Evolutionary conservation across 2,113 vertebrate genomes (phyloP).

Genomic region (Chauna torquata): DNA sequence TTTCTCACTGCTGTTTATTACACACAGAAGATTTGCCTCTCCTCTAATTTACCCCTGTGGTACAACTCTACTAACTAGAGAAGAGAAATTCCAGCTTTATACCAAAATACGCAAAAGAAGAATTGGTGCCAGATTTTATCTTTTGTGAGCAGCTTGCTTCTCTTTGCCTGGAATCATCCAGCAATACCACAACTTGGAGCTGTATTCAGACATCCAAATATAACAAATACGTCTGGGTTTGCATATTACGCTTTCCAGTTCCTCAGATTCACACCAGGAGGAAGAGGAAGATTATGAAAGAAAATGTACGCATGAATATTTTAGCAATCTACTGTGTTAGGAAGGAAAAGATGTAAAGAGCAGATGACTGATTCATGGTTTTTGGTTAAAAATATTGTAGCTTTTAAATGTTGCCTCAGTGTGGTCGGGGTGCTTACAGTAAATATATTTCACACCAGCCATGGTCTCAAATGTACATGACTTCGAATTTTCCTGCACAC

Average conservation of each 20-base stretch:
- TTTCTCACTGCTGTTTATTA: conserved; percentile 22
- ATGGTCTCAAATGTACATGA: not conserved
- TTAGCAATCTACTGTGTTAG: not conserved
- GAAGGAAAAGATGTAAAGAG: conserved; percentile 31
- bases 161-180: conserved; percentile 30
- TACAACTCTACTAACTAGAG: not conserved
- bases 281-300: conserved; percentile 18
- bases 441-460: conserved; percentile 44
- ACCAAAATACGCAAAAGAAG: conserved; percentile 33
- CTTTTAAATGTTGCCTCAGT: conserved; percentile 46
- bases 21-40: not conserved
- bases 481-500: conserved; percentile 3
- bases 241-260: not conserved
- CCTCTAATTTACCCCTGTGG: not conserved
- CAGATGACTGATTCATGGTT: conserved; percentile 37
- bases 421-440: not conserved
- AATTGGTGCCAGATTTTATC: not conserved
- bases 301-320: conserved; percentile 15
- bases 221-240: conserved; percentile 39
- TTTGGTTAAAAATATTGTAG: conserved; percentile 29
- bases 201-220: conserved; percentile 8
- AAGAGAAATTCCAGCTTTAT: conserved; percentile 41
- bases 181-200: not conserved
- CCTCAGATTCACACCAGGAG: not conserved
- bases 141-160: conserved; percentile 18